Evolutionary conservation across 2,888 invertebrate genomes (phyloP).

Genomic region (Cyaniris semiargus): DNA sequence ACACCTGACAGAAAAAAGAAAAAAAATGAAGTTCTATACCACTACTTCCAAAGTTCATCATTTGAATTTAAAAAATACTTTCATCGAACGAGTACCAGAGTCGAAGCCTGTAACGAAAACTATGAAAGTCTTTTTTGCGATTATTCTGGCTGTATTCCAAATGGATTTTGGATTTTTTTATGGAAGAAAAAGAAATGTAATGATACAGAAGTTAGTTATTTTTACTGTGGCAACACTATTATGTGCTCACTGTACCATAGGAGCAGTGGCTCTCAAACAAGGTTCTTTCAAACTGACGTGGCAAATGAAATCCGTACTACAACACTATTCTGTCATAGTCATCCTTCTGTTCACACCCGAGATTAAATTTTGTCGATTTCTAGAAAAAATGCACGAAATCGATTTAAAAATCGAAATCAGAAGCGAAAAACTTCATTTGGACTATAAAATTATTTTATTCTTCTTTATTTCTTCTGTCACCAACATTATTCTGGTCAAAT

Average conservation of each 20-base stretch:
- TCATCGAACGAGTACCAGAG: neutral
- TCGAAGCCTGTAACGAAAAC: constrained; percentile 4
- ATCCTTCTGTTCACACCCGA: neutral
- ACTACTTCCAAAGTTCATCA: neutral
- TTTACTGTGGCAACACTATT: neutral
- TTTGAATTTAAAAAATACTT: constrained; percentile 23
- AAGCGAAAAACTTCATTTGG: neutral
- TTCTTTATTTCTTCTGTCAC: neutral
- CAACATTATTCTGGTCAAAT: neutral
- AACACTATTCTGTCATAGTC: constrained; percentile 20
- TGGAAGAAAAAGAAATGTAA: neutral
- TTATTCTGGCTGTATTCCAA: neutral
- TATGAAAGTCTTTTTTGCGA: constrained; percentile 24
- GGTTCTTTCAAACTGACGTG: neutral
- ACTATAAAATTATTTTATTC: constrained; percentile 11
- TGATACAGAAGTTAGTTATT: neutral
- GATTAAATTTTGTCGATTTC: constrained; percentile 1
- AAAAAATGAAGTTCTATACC: neutral
- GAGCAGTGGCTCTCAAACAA: neutral
- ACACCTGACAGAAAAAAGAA: neutral
- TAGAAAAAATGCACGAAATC: constrained; percentile 21
- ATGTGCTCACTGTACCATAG: neutral
- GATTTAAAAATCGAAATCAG: constrained; percentile 27
- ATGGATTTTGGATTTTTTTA: constrained; percentile 22
- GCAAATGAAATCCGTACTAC: neutral